Evolutionary conservation across 2,113 vertebrate genomes (phyloP).

Genomic region (Tupaia chinensis): DNA sequence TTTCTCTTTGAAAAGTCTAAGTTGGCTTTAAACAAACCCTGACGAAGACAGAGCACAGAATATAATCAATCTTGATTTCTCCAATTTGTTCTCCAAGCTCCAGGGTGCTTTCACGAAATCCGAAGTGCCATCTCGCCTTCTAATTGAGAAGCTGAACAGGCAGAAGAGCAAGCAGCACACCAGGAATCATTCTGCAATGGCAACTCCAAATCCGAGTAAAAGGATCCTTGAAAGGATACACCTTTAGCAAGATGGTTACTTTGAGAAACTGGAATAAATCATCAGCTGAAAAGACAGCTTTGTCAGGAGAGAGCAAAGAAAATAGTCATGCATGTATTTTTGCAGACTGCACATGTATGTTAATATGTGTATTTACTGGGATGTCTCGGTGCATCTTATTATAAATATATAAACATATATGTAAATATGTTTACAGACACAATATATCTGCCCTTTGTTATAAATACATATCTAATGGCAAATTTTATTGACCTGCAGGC

Average conservation of each 20-base stretch:
- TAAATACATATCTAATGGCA: not conserved
- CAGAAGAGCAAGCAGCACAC: not conserved
- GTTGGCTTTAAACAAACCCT: constrained; percentile 47
- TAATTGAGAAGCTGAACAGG: not conserved
- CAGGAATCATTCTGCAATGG: not conserved
- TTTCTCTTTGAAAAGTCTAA: constrained; percentile 53
- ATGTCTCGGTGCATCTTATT: not conserved
- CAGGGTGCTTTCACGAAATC: constrained; percentile 59
- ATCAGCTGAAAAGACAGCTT: not conserved
- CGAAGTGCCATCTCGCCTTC: constrained; percentile 46
- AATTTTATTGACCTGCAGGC: not conserved
- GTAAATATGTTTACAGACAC: not conserved
- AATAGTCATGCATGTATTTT: not conserved
- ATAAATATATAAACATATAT: not conserved
- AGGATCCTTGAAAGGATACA: not conserved
- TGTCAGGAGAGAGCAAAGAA: not conserved
- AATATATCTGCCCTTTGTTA: not conserved
- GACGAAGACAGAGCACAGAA: constrained; percentile 56
- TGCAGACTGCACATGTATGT: not conserved
- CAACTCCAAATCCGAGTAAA: not conserved
- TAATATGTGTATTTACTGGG: not conserved
- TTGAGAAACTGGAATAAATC: not conserved
- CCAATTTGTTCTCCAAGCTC: constrained; percentile 57
- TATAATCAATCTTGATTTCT: constrained; percentile 67
- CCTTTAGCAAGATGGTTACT: not conserved